Evolutionary conservation across 2,888 invertebrate species (phyloP).

Genomic region (Drosophila ezoana): DNA sequence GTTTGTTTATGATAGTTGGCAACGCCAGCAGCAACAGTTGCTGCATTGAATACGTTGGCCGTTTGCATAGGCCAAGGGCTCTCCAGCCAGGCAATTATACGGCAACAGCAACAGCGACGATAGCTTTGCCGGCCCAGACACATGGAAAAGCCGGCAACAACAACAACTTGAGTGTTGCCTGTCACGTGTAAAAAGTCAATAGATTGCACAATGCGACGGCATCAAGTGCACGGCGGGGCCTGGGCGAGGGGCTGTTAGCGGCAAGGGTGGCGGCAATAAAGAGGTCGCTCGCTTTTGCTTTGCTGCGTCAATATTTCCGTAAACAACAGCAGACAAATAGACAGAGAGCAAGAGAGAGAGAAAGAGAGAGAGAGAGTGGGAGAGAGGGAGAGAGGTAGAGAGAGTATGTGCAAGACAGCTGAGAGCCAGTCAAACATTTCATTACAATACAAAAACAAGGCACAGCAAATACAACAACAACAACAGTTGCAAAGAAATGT

Average conservation of each 20-base stretch:
- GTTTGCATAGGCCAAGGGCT: slow-evolving; percentile 45
- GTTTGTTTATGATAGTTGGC: background rate
- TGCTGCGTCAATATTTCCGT: slow-evolving; percentile 73
- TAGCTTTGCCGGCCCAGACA: slow-evolving; percentile 31
- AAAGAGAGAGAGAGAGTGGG: slow-evolving; percentile 10
- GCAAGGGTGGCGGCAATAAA: slow-evolving; percentile 50
- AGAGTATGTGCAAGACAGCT: slow-evolving; percentile 15
- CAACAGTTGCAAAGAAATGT: slow-evolving; percentile 22
- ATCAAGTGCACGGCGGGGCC: slow-evolving; percentile 50
- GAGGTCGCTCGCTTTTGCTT: slow-evolving; percentile 68
- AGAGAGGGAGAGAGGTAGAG: background rate
- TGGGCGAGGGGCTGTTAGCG: background rate
- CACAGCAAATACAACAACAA: slow-evolving; percentile 13
- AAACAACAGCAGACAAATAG: slow-evolving; percentile 41
- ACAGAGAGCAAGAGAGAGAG: background rate
- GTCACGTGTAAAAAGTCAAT: slow-evolving; percentile 79
- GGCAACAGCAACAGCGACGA: slow-evolving; percentile 11
- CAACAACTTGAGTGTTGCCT: slow-evolving; percentile 55
- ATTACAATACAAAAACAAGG: slow-evolving; percentile 53
- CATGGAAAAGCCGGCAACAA: slow-evolving; percentile 21
- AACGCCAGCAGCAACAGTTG: slow-evolving; percentile 40
- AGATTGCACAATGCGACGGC: slow-evolving; percentile 70
- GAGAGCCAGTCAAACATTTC: slow-evolving; percentile 50
- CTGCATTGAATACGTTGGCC: slow-evolving; percentile 18
- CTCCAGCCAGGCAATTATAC: slow-evolving; percentile 5